Evolutionary conservation across 2,113 vertebrate genomes (phyloP), one percentile per base, ranked within the genome.

Genomic region (Cnemophilus loriae): DNA sequence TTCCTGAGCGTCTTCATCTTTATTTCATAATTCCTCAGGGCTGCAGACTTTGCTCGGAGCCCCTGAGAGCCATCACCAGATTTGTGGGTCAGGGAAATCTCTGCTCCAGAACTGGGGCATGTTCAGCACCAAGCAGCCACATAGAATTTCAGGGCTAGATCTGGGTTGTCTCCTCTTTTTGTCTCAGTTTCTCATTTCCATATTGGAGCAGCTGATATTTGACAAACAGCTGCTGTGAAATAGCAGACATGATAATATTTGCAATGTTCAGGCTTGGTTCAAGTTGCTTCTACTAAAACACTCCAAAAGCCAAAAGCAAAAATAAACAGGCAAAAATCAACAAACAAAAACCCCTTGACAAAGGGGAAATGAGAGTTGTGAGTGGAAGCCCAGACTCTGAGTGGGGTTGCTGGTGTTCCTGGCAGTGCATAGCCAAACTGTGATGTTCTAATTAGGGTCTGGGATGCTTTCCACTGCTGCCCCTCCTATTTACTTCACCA

Each of bases 361-460:
- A 47, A 32, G 7, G 24, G 59, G 37, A 76, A 57, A 13, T 8
- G 6, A 55, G 23, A 55, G 23, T 2, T 27, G n/a, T 16, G 47
- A 53, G 39, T 4, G 22, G 65, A 24, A 57, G 60, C 37, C 4
- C 21, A 35, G 10, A 10, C 12, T 1, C 13, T 4, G 46, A 16
- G 30, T 5, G 27, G 5, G 23, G 24, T 9, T 0, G 1, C 23
- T 70, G 18, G 11, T 19, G 3, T 3, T 56, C 19, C 56, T 87
- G 78, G 42, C 6, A 16, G 52, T 3, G 42, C 39, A 44, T 13
- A 33, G 2, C 41, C 0, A 0, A 6, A 2, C 24, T 23, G 46
- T 21, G 8, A 6, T 1, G 3, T 75, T 16, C 1, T 1, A 28
- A 30, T 2, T 1, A 9, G 27, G 41, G 2, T 24, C 30, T 74